Evolutionary conservation across 30 jellyfish, hydroid and myxozoan species (phyloP).

Genomic region (Pseudorhiza aurosa): DNA sequence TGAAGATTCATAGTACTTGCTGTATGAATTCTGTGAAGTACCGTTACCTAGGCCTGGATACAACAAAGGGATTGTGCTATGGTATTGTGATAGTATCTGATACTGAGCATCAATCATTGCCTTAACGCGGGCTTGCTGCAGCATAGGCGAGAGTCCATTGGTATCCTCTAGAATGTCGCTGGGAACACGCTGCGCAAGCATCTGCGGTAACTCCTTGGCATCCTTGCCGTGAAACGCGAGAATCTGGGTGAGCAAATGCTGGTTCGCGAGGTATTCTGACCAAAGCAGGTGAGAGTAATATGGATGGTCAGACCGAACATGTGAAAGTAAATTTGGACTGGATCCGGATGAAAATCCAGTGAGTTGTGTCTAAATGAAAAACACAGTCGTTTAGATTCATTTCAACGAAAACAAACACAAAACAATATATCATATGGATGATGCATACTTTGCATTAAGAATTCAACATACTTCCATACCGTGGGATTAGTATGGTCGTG

Average conservation of each 20-base stretch:
- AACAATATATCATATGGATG: too few relatives aligned
- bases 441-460: too few relatives aligned
- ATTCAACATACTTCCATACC: too few relatives aligned
- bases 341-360: conserved; percentile 72
- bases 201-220: conserved; percentile 76
- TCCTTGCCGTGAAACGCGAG: conserved; percentile 83
- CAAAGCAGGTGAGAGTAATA: conserved; percentile 69
- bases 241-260: conserved; percentile 72
- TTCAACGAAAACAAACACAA: too few relatives aligned
- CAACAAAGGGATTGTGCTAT: conserved; percentile 46
- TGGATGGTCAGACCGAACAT: conserved; percentile 83
- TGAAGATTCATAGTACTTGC: conserved; percentile 23
- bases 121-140: conserved; percentile 81
- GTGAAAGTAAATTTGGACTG: conserved; percentile 76
- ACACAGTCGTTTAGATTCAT: too few relatives aligned
- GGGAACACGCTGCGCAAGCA: conserved; percentile 77
- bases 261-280: conserved; percentile 86
- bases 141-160: conserved; percentile 56
- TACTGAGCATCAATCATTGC: conserved; percentile 84
- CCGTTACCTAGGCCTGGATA: conserved; percentile 62
- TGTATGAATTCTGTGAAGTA: conserved; percentile 18
- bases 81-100: conserved; percentile 66
- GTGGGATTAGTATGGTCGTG: too few relatives aligned
- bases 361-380: conserved; percentile 28
- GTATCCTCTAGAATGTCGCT: conserved; percentile 62